Evolutionary conservation across 2,113 vertebrate genomes (phyloP), one percentile per base, ranked within the genome.

Genomic region (Sula dactylatra): DNA sequence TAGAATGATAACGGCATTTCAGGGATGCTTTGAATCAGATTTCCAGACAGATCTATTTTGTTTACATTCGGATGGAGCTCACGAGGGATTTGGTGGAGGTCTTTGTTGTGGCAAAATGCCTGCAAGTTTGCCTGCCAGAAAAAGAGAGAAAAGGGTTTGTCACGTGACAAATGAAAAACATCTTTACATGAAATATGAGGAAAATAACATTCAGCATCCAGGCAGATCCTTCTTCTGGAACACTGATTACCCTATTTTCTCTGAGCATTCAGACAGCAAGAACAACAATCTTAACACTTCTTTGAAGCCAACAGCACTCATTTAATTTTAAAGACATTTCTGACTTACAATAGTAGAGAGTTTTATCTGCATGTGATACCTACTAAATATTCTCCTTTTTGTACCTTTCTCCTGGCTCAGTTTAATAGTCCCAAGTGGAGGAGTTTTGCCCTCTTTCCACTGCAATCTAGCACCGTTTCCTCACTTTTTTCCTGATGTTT

Each of bases 31-130:
- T 96, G 97, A 52, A 99, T 98, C 91, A 98, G 97, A 93, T 99
- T 99, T 24, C 91, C 96, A 4, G 99, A 99, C 13, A 99, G 98
- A 94, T 99, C 98, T 50, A 99, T 98, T 92, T 91, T 98, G 67
- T 98, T 97, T n/a, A 99, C 97, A 25, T 94, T 97, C 0, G 9
- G 72, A 1, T 98, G 98, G 32, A 99, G 98, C 42, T 93, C 74
- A 1, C 5, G 42, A 32, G 99, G 99, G 59, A 99, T 97, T 29
- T 97, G 96, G 19, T 93, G 97, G 36, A 99, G 98, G 76, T 98
- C 98, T 78, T 94, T 98, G 88, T 97, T 92, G 15, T 98, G 98
- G 97, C 99, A 99, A 69, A 97, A 97, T 36, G 94, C 99, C 70
- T 99, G 98, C 20, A 95, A 98, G 77, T 98, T 98, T 91, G 97